Evolutionary conservation across 2,888 invertebrate genomes (phyloP).

Genomic region (Epiblema foenella): DNA sequence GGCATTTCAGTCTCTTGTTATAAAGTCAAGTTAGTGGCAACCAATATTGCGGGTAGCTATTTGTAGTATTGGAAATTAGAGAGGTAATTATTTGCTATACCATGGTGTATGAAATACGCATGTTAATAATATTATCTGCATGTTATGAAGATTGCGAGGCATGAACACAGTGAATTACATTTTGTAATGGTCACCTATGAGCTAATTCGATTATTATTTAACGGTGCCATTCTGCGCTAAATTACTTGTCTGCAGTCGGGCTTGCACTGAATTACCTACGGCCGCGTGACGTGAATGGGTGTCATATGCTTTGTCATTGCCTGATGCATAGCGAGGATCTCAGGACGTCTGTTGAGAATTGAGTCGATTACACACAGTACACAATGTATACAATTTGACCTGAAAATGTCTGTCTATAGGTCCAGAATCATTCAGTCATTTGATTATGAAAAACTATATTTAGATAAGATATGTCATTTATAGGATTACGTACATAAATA

Average conservation of each 20-base stretch:
- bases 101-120: conserved; percentile 3
- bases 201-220: conserved; percentile 82
- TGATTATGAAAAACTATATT: neutral
- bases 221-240: conserved; percentile 75
- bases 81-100: neutral
- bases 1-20: neutral
- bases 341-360: conserved; percentile 20
- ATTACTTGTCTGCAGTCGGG: conserved; percentile 77
- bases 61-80: neutral
- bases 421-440: too few relatives aligned
- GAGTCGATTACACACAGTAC: conserved; percentile 3
- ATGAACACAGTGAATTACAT: conserved; percentile 68
- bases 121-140: conserved; percentile 51
- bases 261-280: conserved; percentile 72
- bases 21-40: neutral
- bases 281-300: conserved; percentile 64
- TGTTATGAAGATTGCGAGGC: conserved; percentile 60
- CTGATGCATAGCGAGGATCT: conserved; percentile 47
- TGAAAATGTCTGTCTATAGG: neutral
- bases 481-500: too few relatives aligned
- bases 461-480: too few relatives aligned
- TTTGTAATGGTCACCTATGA: conserved; percentile 74
- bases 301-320: conserved; percentile 65
- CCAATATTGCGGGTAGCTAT: neutral
- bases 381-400: neutral